These are phyloP conservation scores for Stomorhina lunata DNA, from an alignment of 2,888 invertebrate species.

Conservation along the genomic window DNA sequence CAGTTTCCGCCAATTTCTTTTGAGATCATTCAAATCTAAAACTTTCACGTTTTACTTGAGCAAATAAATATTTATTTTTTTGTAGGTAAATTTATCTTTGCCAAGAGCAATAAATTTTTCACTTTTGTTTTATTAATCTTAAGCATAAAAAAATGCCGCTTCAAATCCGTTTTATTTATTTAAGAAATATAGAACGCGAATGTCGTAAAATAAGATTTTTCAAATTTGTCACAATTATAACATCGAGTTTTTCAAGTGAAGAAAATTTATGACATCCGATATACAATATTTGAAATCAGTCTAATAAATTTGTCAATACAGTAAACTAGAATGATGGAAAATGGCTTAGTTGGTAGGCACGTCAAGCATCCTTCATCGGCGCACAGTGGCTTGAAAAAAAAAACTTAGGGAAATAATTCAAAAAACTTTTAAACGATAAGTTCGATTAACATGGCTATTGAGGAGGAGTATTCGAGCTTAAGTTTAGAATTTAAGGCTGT, in stretches of 20 bases:
- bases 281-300: neutral
- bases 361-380: too few species aligned
- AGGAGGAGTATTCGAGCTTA: too few species aligned
- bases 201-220: neutral
- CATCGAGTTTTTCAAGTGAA: conserved; percentile 7
- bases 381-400: too few species aligned
- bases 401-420: too few species aligned
- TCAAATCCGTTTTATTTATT: neutral
- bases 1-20: conserved; percentile 48
- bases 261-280: conserved; percentile 26
- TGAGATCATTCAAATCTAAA: conserved; percentile 2
- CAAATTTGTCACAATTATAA: conserved; percentile 40
- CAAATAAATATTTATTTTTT: too few species aligned
- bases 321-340: too few species aligned
- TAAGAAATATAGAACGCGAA: conserved; percentile 13
- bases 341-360: too few species aligned
- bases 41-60: neutral
- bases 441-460: too few species aligned
- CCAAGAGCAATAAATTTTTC: conserved; percentile 16
- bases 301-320: neutral
- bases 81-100: conserved; percentile 29
- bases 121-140: conserved; percentile 37
- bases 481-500: too few species aligned
- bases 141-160: conserved; percentile 3
- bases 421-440: too few species aligned